phyloP scores from a whole-genome alignment of 2,797 vertebrate species.

The Oryzias dopingdopingensis region DNA sequence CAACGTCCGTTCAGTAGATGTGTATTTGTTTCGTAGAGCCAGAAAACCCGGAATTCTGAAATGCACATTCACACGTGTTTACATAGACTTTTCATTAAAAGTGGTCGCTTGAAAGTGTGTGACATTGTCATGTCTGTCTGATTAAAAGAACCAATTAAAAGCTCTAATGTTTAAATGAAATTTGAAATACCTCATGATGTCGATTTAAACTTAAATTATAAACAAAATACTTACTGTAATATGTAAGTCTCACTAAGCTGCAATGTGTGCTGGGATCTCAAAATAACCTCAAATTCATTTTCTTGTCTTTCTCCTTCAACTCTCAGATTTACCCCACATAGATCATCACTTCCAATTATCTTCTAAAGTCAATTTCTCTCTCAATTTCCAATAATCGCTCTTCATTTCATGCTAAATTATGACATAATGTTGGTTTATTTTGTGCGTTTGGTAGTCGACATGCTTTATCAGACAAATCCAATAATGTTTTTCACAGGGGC shows the following conservation, averaged over 20 bases:
- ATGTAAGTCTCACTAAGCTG: constrained; percentile 15
- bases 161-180: constrained; percentile 22
- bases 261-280: constrained; percentile 21
- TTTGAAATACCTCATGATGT: constrained; percentile 15
- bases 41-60: no score
- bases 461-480: constrained; percentile 6
- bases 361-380: constrained; percentile 6
- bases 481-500: not conserved
- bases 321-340: constrained; percentile 7
- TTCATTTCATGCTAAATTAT: constrained; percentile 13
- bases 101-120: no score
- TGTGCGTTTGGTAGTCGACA: constrained; percentile 1
- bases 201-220: constrained; percentile 33
- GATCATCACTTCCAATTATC: constrained; percentile 17
- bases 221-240: constrained; percentile 40
- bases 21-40: no score
- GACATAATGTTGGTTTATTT: not conserved
- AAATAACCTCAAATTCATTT: constrained; percentile 26
- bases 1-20: no score
- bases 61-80: no score
- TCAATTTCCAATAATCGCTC: constrained; percentile 3
- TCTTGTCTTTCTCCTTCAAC: constrained; percentile 6
- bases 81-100: no score
- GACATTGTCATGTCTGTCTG: not conserved
- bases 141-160: constrained; percentile 20